Percentiles rank a stretch among this genome's conserved stretches.
phyloP scores from a whole-genome alignment of 2,797 vertebrate species.

The Sebastes taczanowskii region DNA sequence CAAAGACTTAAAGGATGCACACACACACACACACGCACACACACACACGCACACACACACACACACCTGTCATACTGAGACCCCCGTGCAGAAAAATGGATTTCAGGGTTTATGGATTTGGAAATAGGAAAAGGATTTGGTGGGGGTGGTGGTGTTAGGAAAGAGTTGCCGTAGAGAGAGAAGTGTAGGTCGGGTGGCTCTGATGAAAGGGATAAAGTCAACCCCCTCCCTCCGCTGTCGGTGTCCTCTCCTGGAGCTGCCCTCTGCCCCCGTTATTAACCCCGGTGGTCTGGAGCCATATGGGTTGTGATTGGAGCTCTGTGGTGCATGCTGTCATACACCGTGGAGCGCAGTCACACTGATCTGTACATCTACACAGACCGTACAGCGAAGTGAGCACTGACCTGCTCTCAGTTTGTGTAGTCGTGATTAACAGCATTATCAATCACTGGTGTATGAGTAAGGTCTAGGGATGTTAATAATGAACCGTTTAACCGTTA shows the following conservation, averaged over 20 bases:
- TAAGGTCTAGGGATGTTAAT: no score
- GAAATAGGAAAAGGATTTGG: slow-evolving; percentile 54
- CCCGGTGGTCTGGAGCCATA: slow-evolving; percentile 50
- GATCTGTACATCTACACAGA: slow-evolving; percentile 5
- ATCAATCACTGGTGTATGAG: background rate
- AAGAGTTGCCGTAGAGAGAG: slow-evolving; percentile 12
- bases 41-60: background rate
- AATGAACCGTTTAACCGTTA: no score
- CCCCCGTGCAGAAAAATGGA: slow-evolving; percentile 46
- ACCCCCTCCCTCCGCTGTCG: slow-evolving; percentile 18
- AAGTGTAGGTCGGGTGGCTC: slow-evolving; percentile 6
- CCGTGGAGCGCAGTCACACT: slow-evolving; percentile 1
- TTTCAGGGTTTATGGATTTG: slow-evolving; percentile 67
- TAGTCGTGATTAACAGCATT: background rate
- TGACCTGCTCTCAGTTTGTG: background rate
- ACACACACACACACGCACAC: slow-evolving; percentile 15
- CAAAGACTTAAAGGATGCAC: slow-evolving; percentile 10
- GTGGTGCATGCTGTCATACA: slow-evolving; percentile 27
- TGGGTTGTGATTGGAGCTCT: slow-evolving; percentile 46
- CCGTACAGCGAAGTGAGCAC: background rate
- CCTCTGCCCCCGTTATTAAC: slow-evolving; percentile 66
- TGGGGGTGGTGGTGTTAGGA: background rate
- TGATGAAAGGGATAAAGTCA: slow-evolving; percentile 60
- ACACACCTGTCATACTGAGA: slow-evolving; percentile 26
- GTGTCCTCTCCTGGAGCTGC: slow-evolving; percentile 25